Evolutionary conservation across 2,797 vertebrate genomes (phyloP).

Genomic region (Notamacropus eugenii): DNA sequence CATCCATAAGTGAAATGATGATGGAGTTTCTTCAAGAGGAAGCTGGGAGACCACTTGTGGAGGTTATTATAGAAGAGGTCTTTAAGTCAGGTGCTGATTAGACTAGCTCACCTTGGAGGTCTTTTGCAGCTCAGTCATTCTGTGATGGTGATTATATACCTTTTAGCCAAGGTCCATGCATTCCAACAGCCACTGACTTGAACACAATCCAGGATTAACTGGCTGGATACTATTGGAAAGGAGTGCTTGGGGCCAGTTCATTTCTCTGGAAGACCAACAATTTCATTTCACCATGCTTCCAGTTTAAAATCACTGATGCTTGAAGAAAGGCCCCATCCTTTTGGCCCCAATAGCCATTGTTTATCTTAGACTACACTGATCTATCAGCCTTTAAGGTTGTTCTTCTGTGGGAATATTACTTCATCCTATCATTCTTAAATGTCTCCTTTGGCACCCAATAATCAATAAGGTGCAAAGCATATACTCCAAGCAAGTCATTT

Average conservation of each 20-base stretch:
- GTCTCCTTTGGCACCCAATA: background rate
- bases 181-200: background rate
- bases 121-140: background rate
- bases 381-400: conserved; percentile 10
- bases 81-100: background rate
- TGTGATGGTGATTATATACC: background rate
- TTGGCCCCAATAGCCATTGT: conserved; percentile 22
- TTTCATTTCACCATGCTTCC: conserved; percentile 4
- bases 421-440: background rate
- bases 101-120: background rate
- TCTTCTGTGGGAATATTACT: conserved; percentile 43
- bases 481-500: background rate
- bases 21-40: background rate
- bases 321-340: conserved; percentile 16
- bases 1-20: background rate
- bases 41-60: background rate
- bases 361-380: background rate
- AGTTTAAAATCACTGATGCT: background rate
- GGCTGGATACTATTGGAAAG: background rate
- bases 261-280: conserved; percentile 6
- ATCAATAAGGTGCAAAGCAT: background rate
- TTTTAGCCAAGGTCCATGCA: background rate
- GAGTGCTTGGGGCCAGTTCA: background rate
- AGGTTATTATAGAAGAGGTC: background rate
- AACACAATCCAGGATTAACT: background rate